Conservation (phyloP, 2,113 vertebrate genomes). For the Sceloporus undulatus region DNA sequence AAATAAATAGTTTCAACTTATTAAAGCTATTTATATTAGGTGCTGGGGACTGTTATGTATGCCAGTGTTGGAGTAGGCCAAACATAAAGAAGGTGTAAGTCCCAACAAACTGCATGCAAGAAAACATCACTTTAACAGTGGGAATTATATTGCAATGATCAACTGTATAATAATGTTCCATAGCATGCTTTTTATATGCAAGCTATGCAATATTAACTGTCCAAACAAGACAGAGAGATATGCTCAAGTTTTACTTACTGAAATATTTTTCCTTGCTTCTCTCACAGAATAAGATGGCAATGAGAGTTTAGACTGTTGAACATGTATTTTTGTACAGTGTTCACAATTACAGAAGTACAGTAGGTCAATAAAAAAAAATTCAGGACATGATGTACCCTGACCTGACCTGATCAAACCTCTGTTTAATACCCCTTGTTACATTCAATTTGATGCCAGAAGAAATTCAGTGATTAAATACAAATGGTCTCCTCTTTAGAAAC, state of each 20-base stretch:
- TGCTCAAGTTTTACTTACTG: neutral
- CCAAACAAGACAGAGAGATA: neutral
- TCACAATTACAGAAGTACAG: neutral
- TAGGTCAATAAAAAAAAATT: neutral
- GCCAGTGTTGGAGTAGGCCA: too few relatives aligned
- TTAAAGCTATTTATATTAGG: too few relatives aligned
- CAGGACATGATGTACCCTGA: neutral
- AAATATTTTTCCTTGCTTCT: neutral
- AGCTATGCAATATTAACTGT: neutral
- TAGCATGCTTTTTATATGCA: neutral
- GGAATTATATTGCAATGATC: neutral
- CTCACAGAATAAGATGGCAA: neutral
- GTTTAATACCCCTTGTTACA: neutral
- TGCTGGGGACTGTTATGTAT: too few relatives aligned
- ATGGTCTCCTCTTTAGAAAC: neutral
- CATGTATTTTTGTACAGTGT: neutral
- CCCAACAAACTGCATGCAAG: neutral
- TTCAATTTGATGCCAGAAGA: constrained; percentile 21
- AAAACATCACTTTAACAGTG: neutral
- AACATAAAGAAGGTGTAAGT: neutral
- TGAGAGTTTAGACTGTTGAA: neutral
- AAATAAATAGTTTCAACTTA: too few relatives aligned
- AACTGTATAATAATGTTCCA: neutral
- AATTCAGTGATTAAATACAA: neutral
- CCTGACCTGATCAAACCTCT: neutral